Evolutionary conservation across 2,113 vertebrate species (phyloP), one percentile per base, ranked within the genome.

Genomic region (Nasalis larvatus): DNA sequence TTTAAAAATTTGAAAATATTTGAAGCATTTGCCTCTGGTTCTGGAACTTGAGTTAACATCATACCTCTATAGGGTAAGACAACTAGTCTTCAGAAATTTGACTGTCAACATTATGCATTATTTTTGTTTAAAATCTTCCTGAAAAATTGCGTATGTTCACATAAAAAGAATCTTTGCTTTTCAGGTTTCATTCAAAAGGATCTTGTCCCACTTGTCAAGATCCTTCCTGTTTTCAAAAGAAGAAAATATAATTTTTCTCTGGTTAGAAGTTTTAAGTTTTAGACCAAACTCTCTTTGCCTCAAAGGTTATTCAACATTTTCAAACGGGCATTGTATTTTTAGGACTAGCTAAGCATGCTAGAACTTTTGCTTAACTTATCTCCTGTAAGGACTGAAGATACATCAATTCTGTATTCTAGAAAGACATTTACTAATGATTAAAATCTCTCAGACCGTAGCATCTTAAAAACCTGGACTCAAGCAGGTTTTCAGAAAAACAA

Each of bases 61-160:
- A 37, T 47, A 76, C 2, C 0, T 84, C 56, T 42, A 35, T 81
- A 76, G 47, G 1, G 9, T 49, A 80, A 91, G 78, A 96, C 3
- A 88, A 60, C 25, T 40, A 35, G 58, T 88, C 35, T 56, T 92
- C 37, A 90, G 95, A 97, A 85, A 37, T 93, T 86, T 86, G 85
- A 68, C 30, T 30, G 8, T 96, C 32, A 71, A 40, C 60, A 25
- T 82, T 80, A 40, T 27, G 7, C 52, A 9, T 66, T 21, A 52
- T 80, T 58, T 80, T 68, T 91, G 35, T 45, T 60, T 92, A 83
- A 83, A 80, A 84, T 69, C 10, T 63, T 93, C 45, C 37, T 60
- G 20, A 97, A 95, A 35, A 95, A 37, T 81, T 94, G n/a, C 23
- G 35, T 90, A 54, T 77, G 20, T 76, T 88, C 66, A 88, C 54